These are phyloP conservation scores for Limonius californicus DNA, from an alignment of 1,140 invertebrate genomes.

Conservation along the genomic window DNA sequence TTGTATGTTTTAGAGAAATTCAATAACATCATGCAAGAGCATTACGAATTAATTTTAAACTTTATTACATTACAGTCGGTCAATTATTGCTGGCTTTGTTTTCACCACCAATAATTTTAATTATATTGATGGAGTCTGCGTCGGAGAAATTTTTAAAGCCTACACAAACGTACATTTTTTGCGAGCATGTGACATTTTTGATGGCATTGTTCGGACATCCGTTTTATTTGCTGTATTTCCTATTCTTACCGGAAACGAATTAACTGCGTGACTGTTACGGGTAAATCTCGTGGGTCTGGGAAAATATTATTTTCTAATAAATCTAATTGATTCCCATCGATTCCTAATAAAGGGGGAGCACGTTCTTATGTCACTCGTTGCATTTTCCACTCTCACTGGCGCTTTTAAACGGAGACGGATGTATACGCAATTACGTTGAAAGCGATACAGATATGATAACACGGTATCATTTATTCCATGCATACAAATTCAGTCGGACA, in stretches of 20 bases:
- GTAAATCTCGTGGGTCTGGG: neutral
- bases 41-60: too few species aligned
- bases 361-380: neutral
- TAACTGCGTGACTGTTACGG: neutral
- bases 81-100: too few species aligned
- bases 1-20: too few species aligned
- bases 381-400: neutral
- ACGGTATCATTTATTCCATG: conserved; percentile 44
- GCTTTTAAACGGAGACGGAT: neutral
- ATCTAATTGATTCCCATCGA: conserved; percentile 4
- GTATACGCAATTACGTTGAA: conserved; percentile 16
- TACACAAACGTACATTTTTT: too few species aligned
- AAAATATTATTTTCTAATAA: neutral
- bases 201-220: too few species aligned
- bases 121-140: too few species aligned
- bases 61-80: too few species aligned
- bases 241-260: neutral
- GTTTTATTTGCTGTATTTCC: too few species aligned
- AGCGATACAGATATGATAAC: conserved; percentile 32
- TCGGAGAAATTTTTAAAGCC: too few species aligned
- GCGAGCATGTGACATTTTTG: too few species aligned
- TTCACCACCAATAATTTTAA: too few species aligned
- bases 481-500: conserved; percentile 43
- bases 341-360: neutral
- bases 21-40: too few species aligned